Conservation (phyloP, 2,113 vertebrate species). For the Prunella fulvescens region DNA sequence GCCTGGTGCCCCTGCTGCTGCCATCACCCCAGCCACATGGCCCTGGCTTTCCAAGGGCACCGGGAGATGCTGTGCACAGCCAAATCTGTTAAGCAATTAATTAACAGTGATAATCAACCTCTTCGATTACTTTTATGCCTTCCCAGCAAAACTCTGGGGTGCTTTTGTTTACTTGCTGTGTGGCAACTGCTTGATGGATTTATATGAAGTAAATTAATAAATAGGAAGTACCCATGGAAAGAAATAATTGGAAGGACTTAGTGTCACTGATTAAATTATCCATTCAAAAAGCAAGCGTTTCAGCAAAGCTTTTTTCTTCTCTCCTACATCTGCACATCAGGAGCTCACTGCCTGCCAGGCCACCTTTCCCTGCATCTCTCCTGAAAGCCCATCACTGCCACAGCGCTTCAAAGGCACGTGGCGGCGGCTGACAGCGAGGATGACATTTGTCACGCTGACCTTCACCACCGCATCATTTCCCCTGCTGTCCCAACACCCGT, state of each 20-base stretch:
- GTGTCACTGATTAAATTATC: not conserved
- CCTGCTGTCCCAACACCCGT: not conserved
- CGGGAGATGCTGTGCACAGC: not conserved
- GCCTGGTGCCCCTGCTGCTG: not conserved
- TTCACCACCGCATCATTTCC: not conserved
- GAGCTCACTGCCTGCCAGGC: not conserved
- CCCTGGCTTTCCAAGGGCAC: not conserved
- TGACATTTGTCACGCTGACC: not conserved
- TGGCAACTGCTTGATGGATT: not conserved
- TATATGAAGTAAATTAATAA: slow-evolving; percentile 2
- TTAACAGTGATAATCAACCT: slow-evolving; percentile 18
- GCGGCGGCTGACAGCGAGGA: not conserved
- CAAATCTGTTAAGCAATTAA: not conserved
- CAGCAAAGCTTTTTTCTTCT: not conserved
- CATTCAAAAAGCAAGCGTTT: not conserved
- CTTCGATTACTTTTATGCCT: not conserved
- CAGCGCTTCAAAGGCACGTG: not conserved
- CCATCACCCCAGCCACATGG: not conserved
- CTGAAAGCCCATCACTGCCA: not conserved
- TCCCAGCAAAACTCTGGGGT: slow-evolving; percentile 1
- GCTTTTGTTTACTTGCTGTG: slow-evolving; percentile 2
- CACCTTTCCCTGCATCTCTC: not conserved
- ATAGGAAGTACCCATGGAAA: not conserved
- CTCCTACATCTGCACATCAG: not conserved
- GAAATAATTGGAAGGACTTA: slow-evolving; percentile 1